Conservation (phyloP, 2,113 vertebrate genomes). For the Origma solitaria region DNA sequence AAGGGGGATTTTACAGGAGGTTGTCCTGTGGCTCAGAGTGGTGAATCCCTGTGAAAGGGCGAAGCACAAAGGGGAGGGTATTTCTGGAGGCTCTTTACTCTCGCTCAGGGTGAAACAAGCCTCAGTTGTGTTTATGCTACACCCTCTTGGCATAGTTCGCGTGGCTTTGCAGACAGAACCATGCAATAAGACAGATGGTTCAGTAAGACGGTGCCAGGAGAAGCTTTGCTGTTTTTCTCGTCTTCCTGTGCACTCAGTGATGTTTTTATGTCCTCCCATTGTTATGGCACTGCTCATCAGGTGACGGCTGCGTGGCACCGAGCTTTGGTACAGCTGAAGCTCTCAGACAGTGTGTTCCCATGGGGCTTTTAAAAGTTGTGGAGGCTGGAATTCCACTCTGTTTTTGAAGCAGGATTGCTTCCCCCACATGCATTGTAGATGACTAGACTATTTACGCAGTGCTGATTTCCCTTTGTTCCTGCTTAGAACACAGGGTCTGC, state of each 20-base stretch:
- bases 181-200: conserved; percentile 56
- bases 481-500: neutral
- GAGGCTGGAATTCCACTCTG: conserved; percentile 39
- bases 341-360: conserved; percentile 5
- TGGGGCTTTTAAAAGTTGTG: conserved; percentile 51
- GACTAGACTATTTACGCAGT: neutral
- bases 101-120: conserved; percentile 16
- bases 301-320: conserved; percentile 5
- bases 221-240: conserved; percentile 50
- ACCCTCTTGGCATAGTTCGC: conserved; percentile 43
- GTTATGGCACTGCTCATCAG: neutral
- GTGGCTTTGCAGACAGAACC: conserved; percentile 47
- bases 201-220: conserved; percentile 27
- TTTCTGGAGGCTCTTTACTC: neutral
- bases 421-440: neutral
- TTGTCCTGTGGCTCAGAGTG: neutral
- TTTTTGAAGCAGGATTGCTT: neutral
- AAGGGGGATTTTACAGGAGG: neutral
- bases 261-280: conserved; percentile 11
- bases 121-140: conserved; percentile 46
- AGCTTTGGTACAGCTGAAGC: conserved; percentile 9
- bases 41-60: neutral
- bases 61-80: neutral
- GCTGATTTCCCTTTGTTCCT: conserved; percentile 22
- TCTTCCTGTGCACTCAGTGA: conserved; percentile 1